Evolutionary conservation across 2,797 vertebrate genomes (phyloP).

Genomic region (Poeciliopsis gracilis): DNA sequence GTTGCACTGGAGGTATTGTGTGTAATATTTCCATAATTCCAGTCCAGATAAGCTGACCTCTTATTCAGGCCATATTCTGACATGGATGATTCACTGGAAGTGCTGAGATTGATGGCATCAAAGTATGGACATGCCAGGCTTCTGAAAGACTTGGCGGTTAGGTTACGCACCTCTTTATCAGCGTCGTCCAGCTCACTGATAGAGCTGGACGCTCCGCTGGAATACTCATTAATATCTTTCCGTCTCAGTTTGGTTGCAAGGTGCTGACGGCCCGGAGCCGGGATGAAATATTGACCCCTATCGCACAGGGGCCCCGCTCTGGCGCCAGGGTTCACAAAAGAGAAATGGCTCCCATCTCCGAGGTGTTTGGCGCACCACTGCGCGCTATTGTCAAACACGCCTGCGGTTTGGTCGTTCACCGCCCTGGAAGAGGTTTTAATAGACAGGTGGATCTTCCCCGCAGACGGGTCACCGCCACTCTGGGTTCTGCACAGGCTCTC

Average conservation of each 20-base stretch:
- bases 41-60: slow-evolving; percentile 92
- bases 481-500: slow-evolving; percentile 78
- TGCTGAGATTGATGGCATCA: slow-evolving; percentile 90
- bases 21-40: slow-evolving; percentile 85
- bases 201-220: slow-evolving; percentile 95
- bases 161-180: slow-evolving; percentile 95
- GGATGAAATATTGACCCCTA: slow-evolving; percentile 80
- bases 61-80: slow-evolving; percentile 89
- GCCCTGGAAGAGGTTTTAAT: slow-evolving; percentile 88
- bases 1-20: slow-evolving; percentile 73
- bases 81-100: slow-evolving; percentile 92
- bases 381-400: slow-evolving; percentile 75
- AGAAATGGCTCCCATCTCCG: slow-evolving; percentile 86
- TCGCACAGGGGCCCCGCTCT: slow-evolving; percentile 78
- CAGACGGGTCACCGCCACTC: slow-evolving; percentile 51
- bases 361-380: slow-evolving; percentile 81
- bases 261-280: slow-evolving; percentile 91
- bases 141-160: slow-evolving; percentile 94
- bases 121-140: slow-evolving; percentile 96
- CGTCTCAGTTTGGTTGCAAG: slow-evolving; percentile 83
- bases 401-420: slow-evolving; percentile 83
- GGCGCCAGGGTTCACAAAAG: slow-evolving; percentile 83
- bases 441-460: slow-evolving; percentile 88
- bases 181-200: slow-evolving; percentile 97
- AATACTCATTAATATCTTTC: slow-evolving; percentile 89